These are phyloP conservation scores for Apogon hyalosoma DNA, from an alignment of 2,797 vertebrate genomes.

Conservation along the genomic window DNA sequence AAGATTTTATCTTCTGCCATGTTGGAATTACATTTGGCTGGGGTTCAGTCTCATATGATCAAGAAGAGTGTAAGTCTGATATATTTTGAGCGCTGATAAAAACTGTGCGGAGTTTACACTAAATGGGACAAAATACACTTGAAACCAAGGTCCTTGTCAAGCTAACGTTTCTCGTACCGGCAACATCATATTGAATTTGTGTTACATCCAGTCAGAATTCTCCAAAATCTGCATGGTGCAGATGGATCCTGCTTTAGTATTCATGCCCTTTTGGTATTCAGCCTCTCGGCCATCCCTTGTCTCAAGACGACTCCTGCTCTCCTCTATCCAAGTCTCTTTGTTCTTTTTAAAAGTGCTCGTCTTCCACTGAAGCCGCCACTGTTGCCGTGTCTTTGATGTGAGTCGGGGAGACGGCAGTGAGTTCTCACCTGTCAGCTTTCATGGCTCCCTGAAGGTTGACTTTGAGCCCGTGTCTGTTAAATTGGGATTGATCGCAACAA, in stretches of 20 bases:
- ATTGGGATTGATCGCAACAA: slow-evolving; percentile 87
- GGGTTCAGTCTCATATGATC: slow-evolving; percentile 26
- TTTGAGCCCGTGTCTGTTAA: slow-evolving; percentile 83
- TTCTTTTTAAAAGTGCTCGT: slow-evolving; percentile 77
- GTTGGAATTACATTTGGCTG: slow-evolving; percentile 14
- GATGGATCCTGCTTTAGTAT: slow-evolving; percentile 68
- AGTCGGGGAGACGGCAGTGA: slow-evolving; percentile 77
- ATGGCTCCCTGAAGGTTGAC: slow-evolving; percentile 83
- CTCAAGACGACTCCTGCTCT: slow-evolving; percentile 61
- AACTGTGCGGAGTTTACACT: slow-evolving; percentile 1
- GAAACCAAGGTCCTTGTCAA: slow-evolving; percentile 44
- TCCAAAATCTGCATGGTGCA: slow-evolving; percentile 55
- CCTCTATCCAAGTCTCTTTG: slow-evolving; percentile 78
- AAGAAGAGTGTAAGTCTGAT: neutral
- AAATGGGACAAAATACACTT: slow-evolving; percentile 20
- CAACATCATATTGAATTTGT: slow-evolving; percentile 49
- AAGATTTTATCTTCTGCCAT: neutral
- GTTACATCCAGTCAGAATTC: slow-evolving; percentile 41
- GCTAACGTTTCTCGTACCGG: slow-evolving; percentile 38
- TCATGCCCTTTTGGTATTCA: slow-evolving; percentile 73
- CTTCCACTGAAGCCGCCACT: slow-evolving; percentile 69
- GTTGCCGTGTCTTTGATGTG: slow-evolving; percentile 78
- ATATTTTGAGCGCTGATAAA: neutral
- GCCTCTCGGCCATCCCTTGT: slow-evolving; percentile 72
- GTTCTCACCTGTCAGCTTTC: slow-evolving; percentile 86